phyloP scores from a whole-genome alignment of 2,888 invertebrate genomes.

The Folsomia manolachei region DNA sequence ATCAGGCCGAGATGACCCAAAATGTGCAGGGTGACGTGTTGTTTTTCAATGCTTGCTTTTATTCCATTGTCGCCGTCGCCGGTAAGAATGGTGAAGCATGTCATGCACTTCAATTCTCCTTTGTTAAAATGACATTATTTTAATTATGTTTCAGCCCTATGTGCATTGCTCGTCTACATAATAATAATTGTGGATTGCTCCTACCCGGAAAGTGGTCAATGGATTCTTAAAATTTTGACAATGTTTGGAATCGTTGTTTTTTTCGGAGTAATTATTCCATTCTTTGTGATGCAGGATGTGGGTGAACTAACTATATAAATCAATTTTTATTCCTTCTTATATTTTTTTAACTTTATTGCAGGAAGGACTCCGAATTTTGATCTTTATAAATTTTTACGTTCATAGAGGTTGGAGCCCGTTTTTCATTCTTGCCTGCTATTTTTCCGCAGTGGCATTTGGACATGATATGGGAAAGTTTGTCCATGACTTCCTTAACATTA shows the following conservation, averaged over 20 bases:
- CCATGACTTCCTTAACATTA: constrained; percentile 43
- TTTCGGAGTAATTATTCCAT: constrained; percentile 26
- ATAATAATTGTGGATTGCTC: constrained; percentile 33
- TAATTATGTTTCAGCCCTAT: no score
- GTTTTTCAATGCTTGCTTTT: constrained; percentile 33
- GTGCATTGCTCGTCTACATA: constrained; percentile 28
- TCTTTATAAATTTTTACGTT: constrained; percentile 33
- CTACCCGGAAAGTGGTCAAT: constrained; percentile 33
- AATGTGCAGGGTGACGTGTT: constrained; percentile 35
- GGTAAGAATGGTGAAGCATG: no score
- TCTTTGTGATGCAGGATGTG: constrained; percentile 21
- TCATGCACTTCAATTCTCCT: no score
- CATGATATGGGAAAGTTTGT: constrained; percentile 38
- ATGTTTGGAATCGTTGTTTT: constrained; percentile 13
- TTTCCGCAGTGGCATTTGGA: constrained; percentile 31
- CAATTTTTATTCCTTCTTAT: background rate
- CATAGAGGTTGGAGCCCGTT: constrained; percentile 21
- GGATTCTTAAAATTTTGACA: constrained; percentile 26
- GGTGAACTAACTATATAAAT: background rate
- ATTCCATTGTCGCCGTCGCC: constrained; percentile 27
- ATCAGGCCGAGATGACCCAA: constrained; percentile 33
- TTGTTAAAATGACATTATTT: no score
- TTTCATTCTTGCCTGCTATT: constrained; percentile 31
- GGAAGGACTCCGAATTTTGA: constrained; percentile 36
- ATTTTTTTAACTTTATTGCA: constrained; percentile 15